phyloP scores from a whole-genome alignment of 2,113 vertebrate species.

The Ellobius talpinus region DNA sequence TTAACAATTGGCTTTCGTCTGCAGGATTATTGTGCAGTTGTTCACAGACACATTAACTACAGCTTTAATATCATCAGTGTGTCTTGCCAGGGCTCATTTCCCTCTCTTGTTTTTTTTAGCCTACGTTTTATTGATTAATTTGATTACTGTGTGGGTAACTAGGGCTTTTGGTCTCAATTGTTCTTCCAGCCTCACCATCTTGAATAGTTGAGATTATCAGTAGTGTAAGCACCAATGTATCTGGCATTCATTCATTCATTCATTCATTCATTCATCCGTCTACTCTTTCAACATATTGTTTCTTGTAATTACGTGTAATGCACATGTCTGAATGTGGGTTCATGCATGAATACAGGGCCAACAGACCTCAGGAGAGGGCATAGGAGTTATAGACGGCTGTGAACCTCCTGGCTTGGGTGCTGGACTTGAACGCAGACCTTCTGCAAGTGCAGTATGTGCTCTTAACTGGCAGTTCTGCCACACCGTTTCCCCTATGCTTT shows the following conservation, averaged over 20 bases:
- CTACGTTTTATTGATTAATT: neutral
- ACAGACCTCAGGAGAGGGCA: neutral
- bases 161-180: neutral
- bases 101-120: too few relatives aligned
- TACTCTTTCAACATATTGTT: neutral
- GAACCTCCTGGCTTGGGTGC: rapidly evolving
- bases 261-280: neutral
- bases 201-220: neutral
- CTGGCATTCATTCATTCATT: too few relatives aligned
- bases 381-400: neutral
- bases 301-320: neutral
- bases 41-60: too few relatives aligned
- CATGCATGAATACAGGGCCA: neutral
- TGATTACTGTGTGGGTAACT: neutral
- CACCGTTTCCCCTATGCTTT: neutral
- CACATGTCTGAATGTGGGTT: neutral
- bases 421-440: neutral
- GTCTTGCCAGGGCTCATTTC: neutral
- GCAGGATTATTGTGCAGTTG: neutral
- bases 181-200: neutral
- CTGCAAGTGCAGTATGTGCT: rapidly evolving
- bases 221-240: neutral
- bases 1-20: neutral
- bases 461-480: neutral
- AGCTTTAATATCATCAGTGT: neutral